These are phyloP conservation scores for Sabatieria punctata DNA, from an alignment of 2,888 invertebrate genomes.

Conservation along the genomic window DNA sequence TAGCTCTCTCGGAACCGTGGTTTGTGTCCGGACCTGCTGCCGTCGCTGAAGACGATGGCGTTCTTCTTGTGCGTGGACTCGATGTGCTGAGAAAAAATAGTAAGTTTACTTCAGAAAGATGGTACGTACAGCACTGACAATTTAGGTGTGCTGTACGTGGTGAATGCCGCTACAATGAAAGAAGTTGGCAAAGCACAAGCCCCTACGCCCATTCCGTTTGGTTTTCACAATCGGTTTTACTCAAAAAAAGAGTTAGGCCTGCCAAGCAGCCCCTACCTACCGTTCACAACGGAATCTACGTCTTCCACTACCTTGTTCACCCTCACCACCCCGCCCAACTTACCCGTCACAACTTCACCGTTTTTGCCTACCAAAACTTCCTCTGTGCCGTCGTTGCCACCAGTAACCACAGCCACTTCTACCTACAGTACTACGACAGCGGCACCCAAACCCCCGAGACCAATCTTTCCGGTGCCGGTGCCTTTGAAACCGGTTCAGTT, in stretches of 20 bases:
- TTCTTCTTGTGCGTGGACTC: conserved; percentile 25
- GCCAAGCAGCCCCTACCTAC: conserved; percentile 5
- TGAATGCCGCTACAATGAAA: conserved; percentile 27
- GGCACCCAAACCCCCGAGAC: no score
- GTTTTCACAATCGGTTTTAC: conserved; percentile 28
- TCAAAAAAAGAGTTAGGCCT: conserved; percentile 23
- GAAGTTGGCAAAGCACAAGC: conserved; percentile 27
- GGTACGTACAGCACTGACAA: not conserved
- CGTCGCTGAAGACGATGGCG: conserved; percentile 28
- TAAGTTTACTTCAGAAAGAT: not conserved
- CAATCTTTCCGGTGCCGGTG: no score
- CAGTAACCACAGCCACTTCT: no score
- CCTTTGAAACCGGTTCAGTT: no score
- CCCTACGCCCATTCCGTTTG: conserved; percentile 27
- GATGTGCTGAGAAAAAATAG: not conserved
- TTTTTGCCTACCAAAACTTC: no score
- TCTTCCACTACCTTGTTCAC: no score
- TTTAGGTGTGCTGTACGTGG: conserved; percentile 23
- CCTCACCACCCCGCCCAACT: no score
- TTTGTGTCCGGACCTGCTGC: conserved; percentile 26
- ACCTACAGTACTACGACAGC: no score
- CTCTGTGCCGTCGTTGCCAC: no score
- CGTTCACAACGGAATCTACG: not conserved
- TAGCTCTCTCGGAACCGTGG: conserved; percentile 27
- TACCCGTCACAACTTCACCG: no score